Conservation (phyloP, 2,113 vertebrate genomes). For the Chaenogobius annularis region DNA sequence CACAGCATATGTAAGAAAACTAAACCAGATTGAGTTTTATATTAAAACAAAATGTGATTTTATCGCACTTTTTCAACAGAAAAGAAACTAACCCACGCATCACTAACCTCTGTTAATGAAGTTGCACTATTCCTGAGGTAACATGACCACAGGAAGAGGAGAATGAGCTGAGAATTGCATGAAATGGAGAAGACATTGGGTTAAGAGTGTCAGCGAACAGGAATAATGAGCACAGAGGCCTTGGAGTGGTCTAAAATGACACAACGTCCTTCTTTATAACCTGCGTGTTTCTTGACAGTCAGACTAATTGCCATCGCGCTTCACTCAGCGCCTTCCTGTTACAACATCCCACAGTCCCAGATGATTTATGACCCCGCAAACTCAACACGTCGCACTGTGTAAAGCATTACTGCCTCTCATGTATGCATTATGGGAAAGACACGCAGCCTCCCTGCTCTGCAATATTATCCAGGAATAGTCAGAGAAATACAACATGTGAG, state of each 20-base stretch:
- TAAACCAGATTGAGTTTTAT: not conserved
- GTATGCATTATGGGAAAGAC: conserved; percentile 19
- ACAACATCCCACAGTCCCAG: conserved; percentile 43
- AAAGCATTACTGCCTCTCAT: conserved; percentile 31
- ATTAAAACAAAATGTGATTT: too few species aligned
- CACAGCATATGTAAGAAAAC: not conserved
- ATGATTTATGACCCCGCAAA: conserved; percentile 59
- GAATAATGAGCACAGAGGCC: conserved; percentile 30
- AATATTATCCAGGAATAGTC: conserved; percentile 16
- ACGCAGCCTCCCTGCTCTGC: conserved; percentile 22
- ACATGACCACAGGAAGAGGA: conserved; percentile 5
- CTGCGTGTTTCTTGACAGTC: conserved; percentile 34
- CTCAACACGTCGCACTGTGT: conserved; percentile 44
- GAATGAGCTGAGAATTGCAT: conserved; percentile 11
- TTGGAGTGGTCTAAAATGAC: conserved; percentile 26
- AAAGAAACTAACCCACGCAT: too few species aligned
- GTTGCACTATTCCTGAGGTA: conserved; percentile 18
- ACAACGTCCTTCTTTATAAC: conserved; percentile 41
- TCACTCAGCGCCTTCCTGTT: conserved; percentile 36
- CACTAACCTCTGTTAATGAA: conserved; percentile 20
- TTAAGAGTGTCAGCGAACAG: conserved; percentile 21
- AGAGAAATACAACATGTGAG: not conserved
- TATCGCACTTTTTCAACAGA: too few species aligned
- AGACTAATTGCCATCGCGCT: conserved; percentile 31
- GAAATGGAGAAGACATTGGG: conserved; percentile 4